Percentiles rank a stretch among this genome's conserved stretches.
Conservation (phyloP, 2,888 invertebrate genomes). For the Mesoligia furuncula region DNA sequence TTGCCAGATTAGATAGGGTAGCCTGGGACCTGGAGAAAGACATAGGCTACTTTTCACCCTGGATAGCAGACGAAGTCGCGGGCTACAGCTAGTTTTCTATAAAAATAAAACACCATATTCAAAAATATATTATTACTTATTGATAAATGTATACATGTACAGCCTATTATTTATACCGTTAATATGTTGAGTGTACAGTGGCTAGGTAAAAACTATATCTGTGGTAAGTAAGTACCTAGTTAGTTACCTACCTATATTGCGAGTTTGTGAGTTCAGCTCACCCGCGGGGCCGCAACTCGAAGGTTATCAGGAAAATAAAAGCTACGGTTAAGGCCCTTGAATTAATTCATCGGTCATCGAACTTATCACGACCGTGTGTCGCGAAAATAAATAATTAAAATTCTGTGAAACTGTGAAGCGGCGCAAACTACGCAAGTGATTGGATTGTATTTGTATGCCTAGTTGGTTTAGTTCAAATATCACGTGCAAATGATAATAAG, state of each 20-base stretch:
- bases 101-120: neutral
- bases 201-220: constrained; percentile 44
- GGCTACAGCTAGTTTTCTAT: neutral
- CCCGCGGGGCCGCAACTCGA: constrained; percentile 72
- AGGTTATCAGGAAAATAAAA: constrained; percentile 77
- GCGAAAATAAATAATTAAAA: constrained; percentile 72
- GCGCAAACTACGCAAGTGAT: constrained; percentile 29
- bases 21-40: neutral
- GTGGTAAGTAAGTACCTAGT: constrained; percentile 9
- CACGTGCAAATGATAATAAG: constrained; percentile 7
- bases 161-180: constrained; percentile 12
- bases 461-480: neutral
- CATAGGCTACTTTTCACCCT: neutral
- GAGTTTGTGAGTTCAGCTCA: constrained; percentile 62
- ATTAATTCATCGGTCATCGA: constrained; percentile 78
- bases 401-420: constrained; percentile 60
- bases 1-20: neutral
- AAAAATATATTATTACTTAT: neutral
- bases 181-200: constrained; percentile 43
- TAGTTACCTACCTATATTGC: constrained; percentile 18
- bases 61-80: neutral
- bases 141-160: neutral
- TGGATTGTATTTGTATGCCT: constrained; percentile 17
- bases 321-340: constrained; percentile 74
- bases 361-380: constrained; percentile 68